Conservation (phyloP, 2,113 vertebrate genomes). For the Hippocampus mohnikei region DNA sequence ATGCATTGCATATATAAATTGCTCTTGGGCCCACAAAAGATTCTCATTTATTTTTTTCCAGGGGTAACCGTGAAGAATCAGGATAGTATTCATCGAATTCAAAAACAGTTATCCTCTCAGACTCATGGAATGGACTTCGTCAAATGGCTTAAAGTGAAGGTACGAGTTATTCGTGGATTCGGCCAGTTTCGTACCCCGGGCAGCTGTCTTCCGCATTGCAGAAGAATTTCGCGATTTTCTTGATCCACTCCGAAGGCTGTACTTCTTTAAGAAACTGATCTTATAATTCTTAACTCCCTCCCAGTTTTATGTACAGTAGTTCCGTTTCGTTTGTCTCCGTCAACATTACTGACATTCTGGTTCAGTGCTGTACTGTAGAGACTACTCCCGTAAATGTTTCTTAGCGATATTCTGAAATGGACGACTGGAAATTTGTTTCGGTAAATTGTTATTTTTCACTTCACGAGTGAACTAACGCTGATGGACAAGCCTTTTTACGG, state of each 20-base stretch:
- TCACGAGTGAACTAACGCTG: neutral
- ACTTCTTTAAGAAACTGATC: slow-evolving; percentile 45
- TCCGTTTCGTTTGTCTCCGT: neutral
- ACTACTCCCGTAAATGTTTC: slow-evolving; percentile 1
- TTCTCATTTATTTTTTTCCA: slow-evolving; percentile 15
- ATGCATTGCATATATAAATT: neutral
- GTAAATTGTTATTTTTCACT: slow-evolving; percentile 36
- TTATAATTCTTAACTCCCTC: neutral
- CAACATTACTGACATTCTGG: neutral
- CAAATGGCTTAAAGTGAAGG: slow-evolving; percentile 42
- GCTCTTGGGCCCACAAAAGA: neutral
- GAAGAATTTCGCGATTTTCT: neutral
- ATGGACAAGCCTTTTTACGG: neutral
- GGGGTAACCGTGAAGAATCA: slow-evolving; percentile 16
- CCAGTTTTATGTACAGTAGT: neutral
- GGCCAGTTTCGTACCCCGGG: neutral
- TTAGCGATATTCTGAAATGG: slow-evolving; percentile 31
- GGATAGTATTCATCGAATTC: slow-evolving; percentile 15
- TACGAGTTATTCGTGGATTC: slow-evolving; percentile 16
- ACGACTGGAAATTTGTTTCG: slow-evolving; percentile 19
- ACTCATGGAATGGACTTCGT: slow-evolving; percentile 18
- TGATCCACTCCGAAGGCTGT: neutral
- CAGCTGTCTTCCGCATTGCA: neutral
- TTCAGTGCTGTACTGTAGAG: slow-evolving; percentile 23
- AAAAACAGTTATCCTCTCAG: slow-evolving; percentile 13